Evolutionary conservation across 1,140 invertebrate species (phyloP).

Genomic region (Aphaenogaster rudis): DNA sequence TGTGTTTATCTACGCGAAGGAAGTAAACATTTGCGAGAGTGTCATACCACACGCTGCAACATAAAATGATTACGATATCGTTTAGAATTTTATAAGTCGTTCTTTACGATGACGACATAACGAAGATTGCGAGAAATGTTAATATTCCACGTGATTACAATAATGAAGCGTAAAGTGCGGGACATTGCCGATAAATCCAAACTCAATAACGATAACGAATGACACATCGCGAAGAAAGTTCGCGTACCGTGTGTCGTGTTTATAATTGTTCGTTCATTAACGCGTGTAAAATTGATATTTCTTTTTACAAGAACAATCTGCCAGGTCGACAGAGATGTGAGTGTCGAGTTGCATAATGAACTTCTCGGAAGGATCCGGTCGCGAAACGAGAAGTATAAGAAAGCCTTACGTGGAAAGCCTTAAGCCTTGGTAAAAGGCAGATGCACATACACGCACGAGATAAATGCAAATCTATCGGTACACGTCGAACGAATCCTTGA

Average conservation of each 20-base stretch:
- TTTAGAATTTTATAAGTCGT: background rate
- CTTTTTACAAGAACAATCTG: constrained; percentile 6
- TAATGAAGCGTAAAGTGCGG: background rate
- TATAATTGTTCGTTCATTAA: background rate
- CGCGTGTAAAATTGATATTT: background rate
- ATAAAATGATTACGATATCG: constrained; percentile 11
- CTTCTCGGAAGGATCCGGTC: constrained; percentile 10
- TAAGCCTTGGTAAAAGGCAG: background rate
- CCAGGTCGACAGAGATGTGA: background rate
- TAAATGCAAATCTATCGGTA: constrained; percentile 32
- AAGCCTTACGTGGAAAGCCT: constrained; percentile 2
- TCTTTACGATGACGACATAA: background rate
- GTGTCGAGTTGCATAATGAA: constrained; percentile 8
- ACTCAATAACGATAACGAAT: background rate
- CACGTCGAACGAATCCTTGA: background rate
- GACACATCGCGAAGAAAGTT: background rate
- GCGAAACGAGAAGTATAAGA: background rate
- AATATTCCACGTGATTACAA: constrained; percentile 12
- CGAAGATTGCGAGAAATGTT: background rate
- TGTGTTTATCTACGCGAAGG: background rate
- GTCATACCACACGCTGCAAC: background rate
- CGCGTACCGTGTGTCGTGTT: too few relatives aligned
- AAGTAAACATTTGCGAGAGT: constrained; percentile 6
- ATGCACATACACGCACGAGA: background rate
- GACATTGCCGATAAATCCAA: background rate